phyloP scores from a whole-genome alignment of 2,797 vertebrate species.

The Capromys pilorides region DNA sequence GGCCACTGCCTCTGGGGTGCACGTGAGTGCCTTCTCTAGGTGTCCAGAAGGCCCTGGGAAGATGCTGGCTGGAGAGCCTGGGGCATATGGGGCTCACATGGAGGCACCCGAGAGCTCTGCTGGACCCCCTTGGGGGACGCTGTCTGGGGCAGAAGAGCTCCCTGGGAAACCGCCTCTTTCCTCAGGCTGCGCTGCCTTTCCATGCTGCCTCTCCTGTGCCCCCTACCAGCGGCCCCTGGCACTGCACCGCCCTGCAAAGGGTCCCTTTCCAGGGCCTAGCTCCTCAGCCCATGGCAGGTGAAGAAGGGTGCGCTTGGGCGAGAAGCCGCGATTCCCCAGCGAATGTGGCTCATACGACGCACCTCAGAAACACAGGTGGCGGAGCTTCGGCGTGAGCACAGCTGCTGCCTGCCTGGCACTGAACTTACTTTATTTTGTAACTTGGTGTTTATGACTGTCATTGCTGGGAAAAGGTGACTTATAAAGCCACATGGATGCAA shows the following conservation, averaged over 20 bases:
- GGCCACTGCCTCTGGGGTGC: no score
- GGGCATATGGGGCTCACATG: accelerated
- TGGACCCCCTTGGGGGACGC: not conserved
- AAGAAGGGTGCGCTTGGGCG: not conserved
- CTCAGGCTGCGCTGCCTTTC: no score
- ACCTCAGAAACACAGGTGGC: not conserved
- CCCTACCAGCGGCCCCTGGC: accelerated
- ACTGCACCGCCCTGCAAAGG: accelerated
- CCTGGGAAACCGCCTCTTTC: not conserved
- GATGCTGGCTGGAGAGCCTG: not conserved
- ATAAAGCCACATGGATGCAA: not conserved
- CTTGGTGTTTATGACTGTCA: not conserved
- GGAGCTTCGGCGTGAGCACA: no score
- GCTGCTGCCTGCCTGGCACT: accelerated
- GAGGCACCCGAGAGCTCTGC: not conserved
- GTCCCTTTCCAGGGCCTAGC: not conserved
- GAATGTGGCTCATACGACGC: accelerated
- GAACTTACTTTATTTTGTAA: no score
- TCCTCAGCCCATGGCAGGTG: not conserved
- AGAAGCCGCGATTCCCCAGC: not conserved
- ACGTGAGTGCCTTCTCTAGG: not conserved
- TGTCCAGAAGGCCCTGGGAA: accelerated
- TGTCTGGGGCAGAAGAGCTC: not conserved
- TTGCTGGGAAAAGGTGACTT: not conserved
- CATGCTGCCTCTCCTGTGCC: no score